These are phyloP conservation scores for Phenacoccus solenopsis DNA, from an alignment of 1,140 invertebrate genomes.

Conservation along the genomic window DNA sequence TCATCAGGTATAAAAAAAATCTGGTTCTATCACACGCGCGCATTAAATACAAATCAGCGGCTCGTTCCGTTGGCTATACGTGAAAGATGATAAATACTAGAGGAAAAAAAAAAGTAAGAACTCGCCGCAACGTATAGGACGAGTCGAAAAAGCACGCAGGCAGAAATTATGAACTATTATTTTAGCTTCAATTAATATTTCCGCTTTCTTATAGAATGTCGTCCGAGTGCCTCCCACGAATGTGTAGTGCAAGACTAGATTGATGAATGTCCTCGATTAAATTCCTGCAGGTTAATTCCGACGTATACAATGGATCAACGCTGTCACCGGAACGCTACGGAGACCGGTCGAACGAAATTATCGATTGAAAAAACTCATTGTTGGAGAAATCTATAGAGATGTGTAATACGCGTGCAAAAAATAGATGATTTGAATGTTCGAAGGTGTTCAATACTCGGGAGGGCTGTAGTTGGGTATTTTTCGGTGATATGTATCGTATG, in stretches of 20 bases:
- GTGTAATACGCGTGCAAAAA: too few species aligned
- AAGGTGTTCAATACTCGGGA: too few species aligned
- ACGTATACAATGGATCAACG: not conserved
- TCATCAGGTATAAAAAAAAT: conserved; percentile 4
- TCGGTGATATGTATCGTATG: too few species aligned
- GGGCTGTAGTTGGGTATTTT: too few species aligned
- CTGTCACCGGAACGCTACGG: too few species aligned
- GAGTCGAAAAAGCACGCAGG: not conserved
- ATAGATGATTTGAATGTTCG: too few species aligned
- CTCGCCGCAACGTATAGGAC: too few species aligned
- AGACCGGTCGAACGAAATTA: too few species aligned
- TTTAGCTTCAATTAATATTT: not conserved
- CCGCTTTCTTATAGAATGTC: not conserved
- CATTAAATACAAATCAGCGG: conserved; percentile 12
- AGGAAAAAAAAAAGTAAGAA: not conserved
- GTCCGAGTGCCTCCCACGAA: not conserved
- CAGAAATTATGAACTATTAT: not conserved
- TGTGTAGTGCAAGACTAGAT: not conserved
- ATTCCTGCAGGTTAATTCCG: not conserved
- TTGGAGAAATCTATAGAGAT: too few species aligned
- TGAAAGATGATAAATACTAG: not conserved
- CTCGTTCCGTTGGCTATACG: not conserved
- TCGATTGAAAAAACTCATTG: too few species aligned
- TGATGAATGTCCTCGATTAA: not conserved
- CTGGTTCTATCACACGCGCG: conserved; percentile 4